Evolutionary conservation across 2,113 vertebrate genomes (phyloP).

Genomic region (Lepisosteus osseus): DNA sequence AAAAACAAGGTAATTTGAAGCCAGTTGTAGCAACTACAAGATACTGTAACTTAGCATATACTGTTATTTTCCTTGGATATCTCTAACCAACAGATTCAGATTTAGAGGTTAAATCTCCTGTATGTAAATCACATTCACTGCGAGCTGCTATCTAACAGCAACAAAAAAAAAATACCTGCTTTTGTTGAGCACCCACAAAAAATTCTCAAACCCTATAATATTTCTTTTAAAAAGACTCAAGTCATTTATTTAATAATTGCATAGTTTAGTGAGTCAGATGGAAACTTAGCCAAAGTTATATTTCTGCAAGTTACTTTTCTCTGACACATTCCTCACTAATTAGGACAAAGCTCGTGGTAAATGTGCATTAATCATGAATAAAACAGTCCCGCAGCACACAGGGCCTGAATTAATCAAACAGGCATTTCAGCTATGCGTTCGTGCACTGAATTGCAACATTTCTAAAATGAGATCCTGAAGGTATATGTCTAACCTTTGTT

Average conservation of each 20-base stretch:
- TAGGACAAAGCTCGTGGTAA: neutral
- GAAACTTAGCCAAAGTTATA: neutral
- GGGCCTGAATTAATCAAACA: neutral
- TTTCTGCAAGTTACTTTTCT: constrained; percentile 1
- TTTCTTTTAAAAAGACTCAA: no score
- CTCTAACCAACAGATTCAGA: no score
- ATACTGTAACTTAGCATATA: no score
- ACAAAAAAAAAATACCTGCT: no score
- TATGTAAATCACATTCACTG: no score
- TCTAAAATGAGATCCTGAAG: constrained; percentile 7
- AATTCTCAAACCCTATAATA: no score
- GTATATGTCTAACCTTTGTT: neutral
- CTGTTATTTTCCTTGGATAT: no score
- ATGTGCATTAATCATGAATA: constrained; percentile 9
- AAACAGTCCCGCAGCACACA: neutral
- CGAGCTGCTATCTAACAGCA: no score
- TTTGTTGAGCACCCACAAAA: no score
- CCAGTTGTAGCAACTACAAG: no score
- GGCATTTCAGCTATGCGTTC: constrained; percentile 6
- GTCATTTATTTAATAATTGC: neutral
- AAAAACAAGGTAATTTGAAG: no score
- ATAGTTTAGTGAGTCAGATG: neutral
- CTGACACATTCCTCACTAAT: neutral
- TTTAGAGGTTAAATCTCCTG: no score
- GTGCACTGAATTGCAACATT: neutral